phyloP scores from a whole-genome alignment of 2,113 vertebrate species.

The Bubo bubo region DNA sequence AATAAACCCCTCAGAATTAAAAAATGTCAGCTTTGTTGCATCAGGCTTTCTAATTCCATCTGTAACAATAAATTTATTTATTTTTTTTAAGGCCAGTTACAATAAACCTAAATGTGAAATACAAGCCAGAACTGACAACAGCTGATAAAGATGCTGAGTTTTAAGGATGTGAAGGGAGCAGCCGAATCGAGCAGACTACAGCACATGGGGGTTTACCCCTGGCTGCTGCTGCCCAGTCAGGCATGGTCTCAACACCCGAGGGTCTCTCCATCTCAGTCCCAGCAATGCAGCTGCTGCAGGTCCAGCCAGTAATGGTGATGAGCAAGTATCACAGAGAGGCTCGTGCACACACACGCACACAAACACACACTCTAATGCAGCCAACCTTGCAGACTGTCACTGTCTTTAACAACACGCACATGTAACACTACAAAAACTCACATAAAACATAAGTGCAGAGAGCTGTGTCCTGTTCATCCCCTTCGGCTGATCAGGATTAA shows the following conservation, averaged over 20 bases:
- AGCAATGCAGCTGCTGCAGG: not conserved
- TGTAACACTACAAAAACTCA: not conserved
- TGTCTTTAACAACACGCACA: not conserved
- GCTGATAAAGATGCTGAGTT: not conserved
- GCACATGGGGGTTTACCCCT: not conserved
- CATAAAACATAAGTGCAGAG: not conserved
- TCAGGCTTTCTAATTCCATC: not conserved
- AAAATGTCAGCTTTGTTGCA: not conserved
- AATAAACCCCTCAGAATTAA: not conserved
- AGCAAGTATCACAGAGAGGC: not conserved
- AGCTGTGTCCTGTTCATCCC: not conserved
- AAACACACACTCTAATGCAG: rapidly evolving
- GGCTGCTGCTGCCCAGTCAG: rapidly evolving
- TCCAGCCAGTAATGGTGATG: not conserved
- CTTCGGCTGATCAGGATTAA: not conserved
- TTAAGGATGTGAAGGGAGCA: not conserved
- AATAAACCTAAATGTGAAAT: not conserved
- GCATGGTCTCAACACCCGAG: rapidly evolving
- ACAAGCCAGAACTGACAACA: not conserved
- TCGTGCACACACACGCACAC: not conserved
- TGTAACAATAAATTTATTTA: not conserved
- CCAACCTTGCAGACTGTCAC: not conserved
- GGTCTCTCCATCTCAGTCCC: not conserved
- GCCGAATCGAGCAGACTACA: not conserved
- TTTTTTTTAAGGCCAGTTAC: not conserved